These are phyloP conservation scores for Anoncus sp. DNA, from an alignment of 2,888 invertebrate genomes.

Conservation along the genomic window DNA sequence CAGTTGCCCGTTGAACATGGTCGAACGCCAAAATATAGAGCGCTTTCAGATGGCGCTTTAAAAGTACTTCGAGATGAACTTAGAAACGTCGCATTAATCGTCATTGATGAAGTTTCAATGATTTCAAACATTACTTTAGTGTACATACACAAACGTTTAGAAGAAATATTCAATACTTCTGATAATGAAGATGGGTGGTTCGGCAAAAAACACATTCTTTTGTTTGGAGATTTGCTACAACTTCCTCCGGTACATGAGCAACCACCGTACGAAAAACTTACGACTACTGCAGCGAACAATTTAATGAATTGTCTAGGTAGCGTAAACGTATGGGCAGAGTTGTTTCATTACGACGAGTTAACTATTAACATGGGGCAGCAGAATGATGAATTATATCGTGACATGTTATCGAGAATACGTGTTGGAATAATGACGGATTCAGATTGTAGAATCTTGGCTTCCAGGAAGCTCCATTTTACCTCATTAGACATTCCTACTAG, in stretches of 20 bases:
- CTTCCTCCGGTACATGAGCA: constrained; percentile 71
- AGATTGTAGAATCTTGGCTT: too few relatives aligned
- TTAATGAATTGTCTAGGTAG: constrained; percentile 66
- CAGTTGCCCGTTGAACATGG: constrained; percentile 12
- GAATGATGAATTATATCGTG: constrained; percentile 66
- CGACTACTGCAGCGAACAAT: constrained; percentile 61
- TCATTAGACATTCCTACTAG: too few relatives aligned
- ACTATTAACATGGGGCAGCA: constrained; percentile 70
- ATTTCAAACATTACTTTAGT: constrained; percentile 27
- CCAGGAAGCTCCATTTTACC: too few relatives aligned
- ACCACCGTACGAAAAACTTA: constrained; percentile 69
- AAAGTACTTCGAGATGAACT: neutral
- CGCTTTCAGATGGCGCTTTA: neutral
- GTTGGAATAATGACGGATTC: too few relatives aligned
- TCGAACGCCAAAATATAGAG: neutral
- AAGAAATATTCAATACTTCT: constrained; percentile 69
- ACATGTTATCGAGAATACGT: constrained; percentile 64
- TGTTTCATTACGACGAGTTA: constrained; percentile 72
- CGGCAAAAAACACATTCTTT: constrained; percentile 68
- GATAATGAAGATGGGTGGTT: constrained; percentile 71
- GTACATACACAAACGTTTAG: constrained; percentile 68
- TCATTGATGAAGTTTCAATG: constrained; percentile 68
- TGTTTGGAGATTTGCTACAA: constrained; percentile 73
- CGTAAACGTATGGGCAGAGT: constrained; percentile 69
- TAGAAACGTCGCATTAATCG: constrained; percentile 67